Base-by-base conservation (phyloP, 2,888 invertebrate genomes). In the Chrysomela aeneicollis region DNA sequence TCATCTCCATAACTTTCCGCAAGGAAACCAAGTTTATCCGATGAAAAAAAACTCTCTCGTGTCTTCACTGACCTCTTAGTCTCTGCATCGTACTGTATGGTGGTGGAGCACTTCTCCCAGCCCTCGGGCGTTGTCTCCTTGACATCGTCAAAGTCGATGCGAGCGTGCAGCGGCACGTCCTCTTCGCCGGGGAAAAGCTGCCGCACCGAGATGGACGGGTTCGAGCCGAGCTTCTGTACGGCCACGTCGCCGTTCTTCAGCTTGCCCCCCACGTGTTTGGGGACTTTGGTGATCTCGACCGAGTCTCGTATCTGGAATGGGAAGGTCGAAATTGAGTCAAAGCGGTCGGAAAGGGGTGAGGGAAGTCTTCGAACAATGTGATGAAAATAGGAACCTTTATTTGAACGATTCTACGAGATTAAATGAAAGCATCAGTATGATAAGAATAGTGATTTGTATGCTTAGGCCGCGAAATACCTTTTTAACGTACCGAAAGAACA, bases 101-200 rank as follows among this genome's bases (percentile, higher is more conserved):
- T 88, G 0, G 92, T 88, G 69, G 87, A 88, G 71, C 92, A 92
- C 66, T 92, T 91, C 72, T 93, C 93, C 93, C 94, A 94, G 0
- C 93, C 93, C 75, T 92, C 92, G 0, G 92, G 92, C 0, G 92
- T 93, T 0, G 90, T 87, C 78, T 90, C 91, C 73, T 88, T 87
- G 0, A 88, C 86, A 65, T 88, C 90, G 42, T 86, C 86, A 67
- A 93, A 94, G 54, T 93, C 92, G 54, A 93, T 87, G 75, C 89
- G 89, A 22, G 91, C 92, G 42, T 89, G 89, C 15, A 94, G 82
- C 59, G 91, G 90, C 85, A 94, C 87, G 77, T 93, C 92, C 75
- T 93, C 93, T 74, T 93, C 93, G 0, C 93, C 93, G 0, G 92
- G 93, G 81, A 93, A 92, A 12, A 93, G 80, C 73, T 92, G 92